Base-by-base conservation (phyloP, 2,113 vertebrate species). In the Periophthalmodon schlosseri region DNA sequence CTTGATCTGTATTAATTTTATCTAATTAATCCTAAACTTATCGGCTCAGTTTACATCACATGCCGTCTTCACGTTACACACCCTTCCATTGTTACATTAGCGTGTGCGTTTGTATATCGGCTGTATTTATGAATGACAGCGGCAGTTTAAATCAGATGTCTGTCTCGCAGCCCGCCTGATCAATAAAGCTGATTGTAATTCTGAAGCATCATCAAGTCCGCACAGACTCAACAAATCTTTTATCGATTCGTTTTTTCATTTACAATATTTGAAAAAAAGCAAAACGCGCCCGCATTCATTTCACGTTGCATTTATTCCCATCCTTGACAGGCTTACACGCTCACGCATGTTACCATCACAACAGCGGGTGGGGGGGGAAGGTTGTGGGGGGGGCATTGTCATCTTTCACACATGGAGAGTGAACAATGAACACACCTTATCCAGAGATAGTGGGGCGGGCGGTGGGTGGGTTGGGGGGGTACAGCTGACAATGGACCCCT, bases 401-500 rank as follows among this genome's bases (percentile, higher is more conserved):
- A 76, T 81, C 74, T 83, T 71, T 83, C 54, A 61, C 72, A 60
- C 61, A 15, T 61, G 73, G 50, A 79, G 80, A 83, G 72, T 66
- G 83, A 90, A 91, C 89, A 92, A 92, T 90, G 91, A 90, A 79
- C 84, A 86, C 87, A 89, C 88, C 88, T 92, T 88, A 77, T 87
- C 87, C 86, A 87, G 83, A 81, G 75, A 73, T 24, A 82, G 85
- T 76, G 77, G 81, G 80, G 28, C 28, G 28, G 79, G 36, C 36
- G 36, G 34, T 2, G 34, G 34, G 34, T 39, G 36, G 5, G 4
- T 1, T 28, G 36, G 36, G 36, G 36, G 36, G 36, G 80, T 72
- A 78, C 79, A 81, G 76, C 24, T 78, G 85, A 89, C 91, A 90
- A 91, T 89, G 88, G 90, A 83, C 84, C 84, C 87, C 86, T 86